These are phyloP conservation scores for Dreissena rostriformis DNA, from an alignment of 1,140 invertebrate genomes.

Conservation along the genomic window DNA sequence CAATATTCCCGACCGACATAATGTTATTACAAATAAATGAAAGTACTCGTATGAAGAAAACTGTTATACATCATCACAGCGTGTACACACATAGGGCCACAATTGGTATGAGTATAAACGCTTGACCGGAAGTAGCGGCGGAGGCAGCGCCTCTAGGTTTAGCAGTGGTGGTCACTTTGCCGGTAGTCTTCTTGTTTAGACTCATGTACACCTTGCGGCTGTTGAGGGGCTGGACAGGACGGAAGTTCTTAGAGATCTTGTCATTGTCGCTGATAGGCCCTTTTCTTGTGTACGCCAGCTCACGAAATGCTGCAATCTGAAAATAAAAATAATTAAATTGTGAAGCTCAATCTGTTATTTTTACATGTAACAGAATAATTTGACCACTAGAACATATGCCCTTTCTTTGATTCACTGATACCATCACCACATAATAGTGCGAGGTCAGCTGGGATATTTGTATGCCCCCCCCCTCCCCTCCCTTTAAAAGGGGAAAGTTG, in stretches of 20 bases:
- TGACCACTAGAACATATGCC: too few relatives aligned
- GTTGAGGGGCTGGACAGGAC: slow-evolving; percentile 11
- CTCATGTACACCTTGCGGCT: slow-evolving; percentile 15
- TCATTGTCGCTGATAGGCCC: background rate
- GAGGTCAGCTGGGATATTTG: too few relatives aligned
- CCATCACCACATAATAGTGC: too few relatives aligned
- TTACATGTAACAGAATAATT: too few relatives aligned
- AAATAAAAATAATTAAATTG: background rate
- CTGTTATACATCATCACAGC: background rate
- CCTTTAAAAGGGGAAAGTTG: too few relatives aligned
- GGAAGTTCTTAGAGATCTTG: slow-evolving; percentile 25
- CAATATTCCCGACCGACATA: background rate
- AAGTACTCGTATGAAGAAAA: background rate
- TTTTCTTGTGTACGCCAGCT: background rate
- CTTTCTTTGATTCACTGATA: too few relatives aligned
- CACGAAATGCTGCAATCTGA: slow-evolving; percentile 23
- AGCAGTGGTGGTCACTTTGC: background rate
- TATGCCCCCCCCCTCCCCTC: too few relatives aligned
- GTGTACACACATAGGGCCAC: background rate
- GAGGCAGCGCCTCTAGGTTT: background rate
- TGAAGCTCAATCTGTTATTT: too few relatives aligned
- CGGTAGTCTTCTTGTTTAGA: background rate
- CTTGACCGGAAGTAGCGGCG: background rate
- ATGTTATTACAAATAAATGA: background rate
- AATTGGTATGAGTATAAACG: background rate